phyloP scores from a whole-genome alignment of 2,113 vertebrate genomes.

The Orientallactaga bullata region DNA sequence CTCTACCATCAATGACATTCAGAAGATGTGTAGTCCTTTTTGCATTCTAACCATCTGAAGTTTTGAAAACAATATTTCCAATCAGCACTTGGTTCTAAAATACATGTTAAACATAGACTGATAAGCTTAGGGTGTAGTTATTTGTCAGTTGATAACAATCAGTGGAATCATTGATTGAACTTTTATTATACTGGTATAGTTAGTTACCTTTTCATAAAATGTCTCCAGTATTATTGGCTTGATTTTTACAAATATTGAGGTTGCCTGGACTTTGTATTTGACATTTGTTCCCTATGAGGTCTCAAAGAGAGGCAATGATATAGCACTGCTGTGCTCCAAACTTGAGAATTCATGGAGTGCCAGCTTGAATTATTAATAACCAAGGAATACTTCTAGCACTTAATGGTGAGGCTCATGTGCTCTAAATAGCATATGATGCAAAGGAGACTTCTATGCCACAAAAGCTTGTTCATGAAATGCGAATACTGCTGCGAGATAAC shows the following conservation, averaged over 20 bases:
- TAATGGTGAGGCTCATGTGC: background rate
- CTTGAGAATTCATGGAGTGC: background rate
- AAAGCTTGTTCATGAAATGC: background rate
- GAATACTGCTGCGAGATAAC: background rate
- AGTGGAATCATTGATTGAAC: background rate
- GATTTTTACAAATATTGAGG: slow-evolving; percentile 2
- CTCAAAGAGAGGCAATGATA: background rate
- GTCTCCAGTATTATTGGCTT: background rate
- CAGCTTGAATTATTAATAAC: background rate
- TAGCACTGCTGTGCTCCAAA: background rate
- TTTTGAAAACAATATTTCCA: background rate
- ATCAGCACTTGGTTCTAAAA: background rate
- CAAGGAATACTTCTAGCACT: background rate
- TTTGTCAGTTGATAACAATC: background rate
- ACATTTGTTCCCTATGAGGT: background rate
- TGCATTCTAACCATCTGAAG: background rate
- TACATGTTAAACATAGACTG: background rate
- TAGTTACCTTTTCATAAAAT: background rate
- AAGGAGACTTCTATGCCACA: background rate
- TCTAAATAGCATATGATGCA: background rate
- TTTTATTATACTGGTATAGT: background rate
- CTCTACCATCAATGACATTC: background rate
- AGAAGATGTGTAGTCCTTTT: background rate
- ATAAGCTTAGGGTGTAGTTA: background rate
- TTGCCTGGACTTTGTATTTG: background rate